Evolutionary conservation across 2,888 invertebrate genomes (phyloP), one percentile per base, ranked within the genome.

Genomic region (Pimpla rufipes): DNA sequence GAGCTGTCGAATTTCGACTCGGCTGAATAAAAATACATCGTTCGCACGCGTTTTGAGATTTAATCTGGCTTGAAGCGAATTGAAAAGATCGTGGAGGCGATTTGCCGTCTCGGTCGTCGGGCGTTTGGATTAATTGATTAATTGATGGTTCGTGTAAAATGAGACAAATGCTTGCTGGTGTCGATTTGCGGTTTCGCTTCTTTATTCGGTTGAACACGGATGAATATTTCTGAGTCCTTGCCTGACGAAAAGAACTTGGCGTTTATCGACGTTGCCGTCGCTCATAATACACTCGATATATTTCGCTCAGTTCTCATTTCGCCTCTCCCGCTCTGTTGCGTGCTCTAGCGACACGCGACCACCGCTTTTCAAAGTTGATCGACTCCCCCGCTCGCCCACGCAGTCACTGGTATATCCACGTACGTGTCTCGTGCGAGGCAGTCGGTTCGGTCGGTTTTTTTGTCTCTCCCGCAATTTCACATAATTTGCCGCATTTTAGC

Each of bases 351-450:
- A 79, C 83, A 76, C 75, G 83, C 70, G 70, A 79, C 78, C 66
- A 52, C 47, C 71, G 62, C 59, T 83, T 79, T 76, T 79, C 70
- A 16, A 76, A 83, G 71, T 83, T 70, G 64, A 29, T 66, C 42
- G 55, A 23, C 50, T 45, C 13, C 37, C 45, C 8, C 64, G 16
- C 13, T 16, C 45, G 18, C 8, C 13, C 16, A 18, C 70, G n/a
- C 42, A 21, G 42, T 57, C 13, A 29, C 23, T 13, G 23, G 23
- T 55, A 18, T 35, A 29, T 42, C 11, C 40, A 29, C 55, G 35
- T 55, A 70, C 42, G 45, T 52, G n/a, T 35, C 16, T 79, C 45
- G 35, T 10, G 8, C 6, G 29, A 29, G 29, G 3, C 5, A 29
- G 3, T 2, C 29, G 29, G 3, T 29, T 29, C 29, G 29, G 29